phyloP scores from a whole-genome alignment of 2,797 vertebrate genomes.

The Paratrypauchen microcephalus region DNA sequence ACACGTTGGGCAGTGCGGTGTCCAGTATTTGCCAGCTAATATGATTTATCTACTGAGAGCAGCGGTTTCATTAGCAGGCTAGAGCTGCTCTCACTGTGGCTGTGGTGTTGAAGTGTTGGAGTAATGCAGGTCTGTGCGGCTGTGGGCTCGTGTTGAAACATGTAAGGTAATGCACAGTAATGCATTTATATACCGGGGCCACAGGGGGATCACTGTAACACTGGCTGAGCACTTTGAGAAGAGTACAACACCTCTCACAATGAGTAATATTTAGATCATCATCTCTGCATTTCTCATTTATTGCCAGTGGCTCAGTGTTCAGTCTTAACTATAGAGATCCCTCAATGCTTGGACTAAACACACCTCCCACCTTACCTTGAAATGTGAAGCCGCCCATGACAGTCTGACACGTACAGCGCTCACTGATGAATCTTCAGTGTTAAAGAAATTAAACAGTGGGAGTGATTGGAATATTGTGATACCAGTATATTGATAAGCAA shows the following conservation, averaged over 20 bases:
- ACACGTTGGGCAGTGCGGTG: not conserved
- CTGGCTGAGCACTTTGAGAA: conserved; percentile 14
- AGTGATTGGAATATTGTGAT: too few relatives aligned
- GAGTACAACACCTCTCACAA: not conserved
- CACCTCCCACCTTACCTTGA: not conserved
- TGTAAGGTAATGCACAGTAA: conserved; percentile 29
- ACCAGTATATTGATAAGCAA: too few relatives aligned
- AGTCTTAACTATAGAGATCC: not conserved
- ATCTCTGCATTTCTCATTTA: not conserved
- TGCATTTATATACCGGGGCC: conserved; percentile 18
- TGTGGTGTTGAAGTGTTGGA: conserved; percentile 1
- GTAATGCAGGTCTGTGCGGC: conserved; percentile 20
- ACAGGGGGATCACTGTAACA: conserved; percentile 3
- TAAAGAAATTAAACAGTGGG: too few relatives aligned
- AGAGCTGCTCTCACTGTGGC: not conserved
- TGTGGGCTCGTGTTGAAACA: conserved; percentile 46
- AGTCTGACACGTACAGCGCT: too few relatives aligned
- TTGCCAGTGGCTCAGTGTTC: not conserved
- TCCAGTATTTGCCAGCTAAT: not conserved
- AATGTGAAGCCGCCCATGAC: not conserved
- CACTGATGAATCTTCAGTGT: too few relatives aligned
- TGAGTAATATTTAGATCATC: not conserved
- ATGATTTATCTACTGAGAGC: not conserved
- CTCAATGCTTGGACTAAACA: not conserved
- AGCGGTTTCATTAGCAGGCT: not conserved